A percentile compares a stretch with the other conserved stretches of the same genome.
phyloP scores from a whole-genome alignment of 1,140 invertebrate species.

The Ips typographus region DNA sequence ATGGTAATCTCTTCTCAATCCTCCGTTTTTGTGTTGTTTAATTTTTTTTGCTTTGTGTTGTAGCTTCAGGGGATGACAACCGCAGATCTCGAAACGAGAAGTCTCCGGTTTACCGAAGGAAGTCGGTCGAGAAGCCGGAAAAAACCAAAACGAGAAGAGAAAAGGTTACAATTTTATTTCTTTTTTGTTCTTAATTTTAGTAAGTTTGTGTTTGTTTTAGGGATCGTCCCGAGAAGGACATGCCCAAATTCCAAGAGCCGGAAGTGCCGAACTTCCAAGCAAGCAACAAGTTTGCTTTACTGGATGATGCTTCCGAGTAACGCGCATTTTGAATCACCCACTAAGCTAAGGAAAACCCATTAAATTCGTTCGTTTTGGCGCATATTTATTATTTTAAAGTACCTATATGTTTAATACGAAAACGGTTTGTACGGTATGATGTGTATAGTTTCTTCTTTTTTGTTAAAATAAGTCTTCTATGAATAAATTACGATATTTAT shows the following conservation, averaged over 20 bases:
- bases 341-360: constrained; percentile 29
- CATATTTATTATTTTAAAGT: constrained; percentile 43
- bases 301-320: constrained; percentile 49
- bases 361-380: constrained; percentile 23
- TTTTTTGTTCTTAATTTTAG: too few relatives aligned
- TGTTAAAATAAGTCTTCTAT: constrained; percentile 39
- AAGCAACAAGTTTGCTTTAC: constrained; percentile 48
- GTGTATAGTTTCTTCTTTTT: constrained; percentile 39
- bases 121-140: constrained; percentile 32
- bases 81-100: background rate
- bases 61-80: constrained; percentile 29
- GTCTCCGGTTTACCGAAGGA: background rate
- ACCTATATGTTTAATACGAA: constrained; percentile 35
- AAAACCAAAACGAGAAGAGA: constrained; percentile 39
- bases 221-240: constrained; percentile 44
- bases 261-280: constrained; percentile 48
- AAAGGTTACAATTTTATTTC: constrained; percentile 29
- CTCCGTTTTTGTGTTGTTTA: background rate
- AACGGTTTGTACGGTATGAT: constrained; percentile 29
- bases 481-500: constrained; percentile 37
- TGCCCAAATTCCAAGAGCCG: constrained; percentile 49
- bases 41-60: background rate
- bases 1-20: constrained; percentile 4
- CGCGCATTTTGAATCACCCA: constrained; percentile 18
- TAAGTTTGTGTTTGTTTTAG: constrained; percentile 16